These are phyloP conservation scores for Cydia fagiglandana DNA, from an alignment of 1,140 invertebrate genomes.

Conservation along the genomic window DNA sequence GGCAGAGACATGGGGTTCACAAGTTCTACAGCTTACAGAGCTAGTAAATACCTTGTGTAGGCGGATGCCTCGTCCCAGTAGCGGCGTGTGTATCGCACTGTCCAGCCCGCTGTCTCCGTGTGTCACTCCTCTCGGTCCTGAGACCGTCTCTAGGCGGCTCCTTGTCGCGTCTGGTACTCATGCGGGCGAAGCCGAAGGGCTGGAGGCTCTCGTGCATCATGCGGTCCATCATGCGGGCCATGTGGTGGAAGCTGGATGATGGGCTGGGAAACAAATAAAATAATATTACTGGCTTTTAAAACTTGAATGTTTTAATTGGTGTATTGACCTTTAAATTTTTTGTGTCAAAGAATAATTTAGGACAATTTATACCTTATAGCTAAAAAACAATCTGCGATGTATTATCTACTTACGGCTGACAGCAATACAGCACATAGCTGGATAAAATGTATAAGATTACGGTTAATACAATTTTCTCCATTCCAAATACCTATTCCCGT, in stretches of 20 bases:
- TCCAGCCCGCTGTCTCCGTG: conserved; percentile 51
- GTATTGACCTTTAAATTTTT: no score
- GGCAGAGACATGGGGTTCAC: no score
- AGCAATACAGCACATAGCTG: no score
- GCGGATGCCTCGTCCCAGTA: conserved; percentile 67
- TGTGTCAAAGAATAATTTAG: no score
- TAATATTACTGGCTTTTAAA: no score
- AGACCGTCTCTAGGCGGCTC: conserved; percentile 63
- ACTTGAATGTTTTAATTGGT: no score
- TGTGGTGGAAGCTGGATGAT: conserved; percentile 81
- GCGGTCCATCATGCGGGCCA: conserved; percentile 86
- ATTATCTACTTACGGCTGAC: no score
- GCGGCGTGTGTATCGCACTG: conserved; percentile 54
- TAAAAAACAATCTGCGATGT: no score
- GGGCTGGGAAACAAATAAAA: conserved; percentile 54
- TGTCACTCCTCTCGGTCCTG: conserved; percentile 61
- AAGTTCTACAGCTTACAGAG: neutral
- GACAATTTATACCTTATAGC: no score
- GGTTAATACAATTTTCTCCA: no score
- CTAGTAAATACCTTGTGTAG: conserved; percentile 60
- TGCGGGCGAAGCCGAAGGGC: conserved; percentile 82
- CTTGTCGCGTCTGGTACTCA: conserved; percentile 72
- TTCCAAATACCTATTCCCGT: no score
- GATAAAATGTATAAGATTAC: no score
- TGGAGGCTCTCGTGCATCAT: conserved; percentile 83